These are phyloP conservation scores for Danionella cerebrum DNA, from an alignment of 2,113 vertebrate species.

Conservation along the genomic window DNA sequence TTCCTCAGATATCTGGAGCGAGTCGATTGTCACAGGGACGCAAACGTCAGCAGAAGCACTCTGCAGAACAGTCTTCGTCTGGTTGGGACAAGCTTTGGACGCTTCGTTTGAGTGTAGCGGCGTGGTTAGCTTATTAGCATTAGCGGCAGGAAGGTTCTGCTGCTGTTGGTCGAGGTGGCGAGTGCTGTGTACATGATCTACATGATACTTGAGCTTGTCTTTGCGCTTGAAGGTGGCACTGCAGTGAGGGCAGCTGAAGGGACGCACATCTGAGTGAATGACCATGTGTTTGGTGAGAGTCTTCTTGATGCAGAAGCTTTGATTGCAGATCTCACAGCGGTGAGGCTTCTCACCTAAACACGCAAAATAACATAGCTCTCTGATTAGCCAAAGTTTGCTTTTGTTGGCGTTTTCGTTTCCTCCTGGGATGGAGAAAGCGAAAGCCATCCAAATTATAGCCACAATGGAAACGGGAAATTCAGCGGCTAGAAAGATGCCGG, in stretches of 20 bases:
- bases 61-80: slow-evolving; percentile 67
- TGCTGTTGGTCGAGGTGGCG: slow-evolving; percentile 66
- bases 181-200: slow-evolving; percentile 85
- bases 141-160: slow-evolving; percentile 29
- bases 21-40: slow-evolving; percentile 78
- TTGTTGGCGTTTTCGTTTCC: no score
- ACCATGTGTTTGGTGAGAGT: slow-evolving; percentile 97
- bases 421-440: no score
- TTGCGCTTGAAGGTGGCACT: slow-evolving; percentile 93
- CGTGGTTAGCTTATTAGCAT: slow-evolving; percentile 63
- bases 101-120: slow-evolving; percentile 62
- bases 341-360: slow-evolving; percentile 91
- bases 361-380: no score
- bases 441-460: no score
- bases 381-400: no score
- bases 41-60: slow-evolving; percentile 63
- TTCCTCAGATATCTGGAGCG: slow-evolving; percentile 69
- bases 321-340: slow-evolving; percentile 88
- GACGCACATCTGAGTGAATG: slow-evolving; percentile 92
- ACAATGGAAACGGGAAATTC: no score
- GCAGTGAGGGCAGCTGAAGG: slow-evolving; percentile 92
- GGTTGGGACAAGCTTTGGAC: slow-evolving; percentile 64
- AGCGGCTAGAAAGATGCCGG: no score
- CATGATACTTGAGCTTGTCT: slow-evolving; percentile 96
- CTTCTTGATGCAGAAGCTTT: slow-evolving; percentile 96